Evolutionary conservation across 2,888 invertebrate species (phyloP), one percentile per base, ranked within the genome.

Genomic region (Danaus chrysippus): DNA sequence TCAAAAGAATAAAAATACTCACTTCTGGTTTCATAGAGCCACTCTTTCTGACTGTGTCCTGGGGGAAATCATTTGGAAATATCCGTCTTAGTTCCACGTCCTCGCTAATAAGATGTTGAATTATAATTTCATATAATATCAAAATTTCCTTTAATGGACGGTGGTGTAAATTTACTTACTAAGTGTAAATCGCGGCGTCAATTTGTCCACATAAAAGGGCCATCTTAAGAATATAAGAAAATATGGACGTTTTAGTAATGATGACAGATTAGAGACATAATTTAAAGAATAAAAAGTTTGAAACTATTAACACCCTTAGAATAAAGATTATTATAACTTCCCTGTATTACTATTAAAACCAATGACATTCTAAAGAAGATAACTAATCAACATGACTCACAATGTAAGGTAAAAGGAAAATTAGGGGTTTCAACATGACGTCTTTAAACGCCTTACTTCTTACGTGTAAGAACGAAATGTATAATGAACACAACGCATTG

Each of bases 61-160:
- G 85, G 17, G 88, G 88, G 68, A 90, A 90, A 71, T 89, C 88
- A 61, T 65, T 78, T 1, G 90, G 87, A 67, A 89, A 90, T 67
- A 90, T 79, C 71, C 90, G 77, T 63, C 90, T 76, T 13, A 89
- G 70, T 63, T 90, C 90, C 23, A 89, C 79, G 70, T 89, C 90
- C 76, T 90, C 90, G 70, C 90, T 90, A 74, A 64, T 54, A 15
- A 46, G 15, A n/a, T 43, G 15, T 61, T 52, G 54, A 42, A 41
- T 34, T 46, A 52, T 55, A 9, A 42, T 17, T 52, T 19, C 44
- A 46, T 57, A 54, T 42, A 56, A n/a, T 44, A 44, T 19, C 46
- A 49, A 59, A 53, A 23, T 46, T 10, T 46, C 11, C 61, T 49
- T 12, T 3, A 49, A 49, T 49, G 9, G 17, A 57, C 57, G 43